phyloP scores from a whole-genome alignment of 2,888 invertebrate genomes.

The Cecidostiba fungosa region DNA sequence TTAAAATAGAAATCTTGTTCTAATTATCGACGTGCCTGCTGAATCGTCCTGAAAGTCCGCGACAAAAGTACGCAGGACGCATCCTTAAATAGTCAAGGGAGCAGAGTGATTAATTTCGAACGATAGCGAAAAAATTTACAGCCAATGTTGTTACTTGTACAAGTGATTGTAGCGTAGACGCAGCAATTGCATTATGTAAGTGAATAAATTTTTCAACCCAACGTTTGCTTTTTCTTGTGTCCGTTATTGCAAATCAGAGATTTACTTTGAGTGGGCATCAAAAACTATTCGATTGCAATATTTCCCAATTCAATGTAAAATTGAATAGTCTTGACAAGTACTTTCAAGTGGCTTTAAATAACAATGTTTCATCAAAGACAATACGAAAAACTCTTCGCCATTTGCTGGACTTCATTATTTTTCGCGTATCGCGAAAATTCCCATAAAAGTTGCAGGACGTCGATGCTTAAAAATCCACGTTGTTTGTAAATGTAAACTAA shows the following conservation, averaged over 20 bases:
- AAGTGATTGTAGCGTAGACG: conserved; percentile 44
- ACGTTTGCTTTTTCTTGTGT: conserved; percentile 33
- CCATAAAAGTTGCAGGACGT: conserved; percentile 69
- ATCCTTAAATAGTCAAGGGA: conserved; percentile 64
- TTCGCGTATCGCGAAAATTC: conserved; percentile 61
- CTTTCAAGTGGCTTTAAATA: conserved; percentile 36
- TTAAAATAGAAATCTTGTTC: conserved; percentile 79
- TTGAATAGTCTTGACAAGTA: conserved; percentile 1
- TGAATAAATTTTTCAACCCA: conserved; percentile 50
- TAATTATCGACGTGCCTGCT: conserved; percentile 76
- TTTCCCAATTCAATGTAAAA: neutral
- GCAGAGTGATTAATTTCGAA: conserved; percentile 59
- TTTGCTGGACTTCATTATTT: conserved; percentile 57
- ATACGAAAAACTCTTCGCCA: conserved; percentile 56
- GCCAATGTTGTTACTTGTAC: conserved; percentile 59
- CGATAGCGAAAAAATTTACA: conserved; percentile 53
- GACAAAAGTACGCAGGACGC: conserved; percentile 58
- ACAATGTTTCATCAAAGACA: conserved; percentile 54
- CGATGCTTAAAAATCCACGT: conserved; percentile 75
- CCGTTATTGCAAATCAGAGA: neutral
- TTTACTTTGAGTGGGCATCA: neutral
- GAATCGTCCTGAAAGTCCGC: conserved; percentile 73
- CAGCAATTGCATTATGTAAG: conserved; percentile 35
- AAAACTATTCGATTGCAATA: conserved; percentile 13
- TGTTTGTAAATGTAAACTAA: conserved; percentile 78